These are phyloP conservation scores for Clarias batrachus DNA, from an alignment of 2,113 vertebrate genomes.

Conservation along the genomic window DNA sequence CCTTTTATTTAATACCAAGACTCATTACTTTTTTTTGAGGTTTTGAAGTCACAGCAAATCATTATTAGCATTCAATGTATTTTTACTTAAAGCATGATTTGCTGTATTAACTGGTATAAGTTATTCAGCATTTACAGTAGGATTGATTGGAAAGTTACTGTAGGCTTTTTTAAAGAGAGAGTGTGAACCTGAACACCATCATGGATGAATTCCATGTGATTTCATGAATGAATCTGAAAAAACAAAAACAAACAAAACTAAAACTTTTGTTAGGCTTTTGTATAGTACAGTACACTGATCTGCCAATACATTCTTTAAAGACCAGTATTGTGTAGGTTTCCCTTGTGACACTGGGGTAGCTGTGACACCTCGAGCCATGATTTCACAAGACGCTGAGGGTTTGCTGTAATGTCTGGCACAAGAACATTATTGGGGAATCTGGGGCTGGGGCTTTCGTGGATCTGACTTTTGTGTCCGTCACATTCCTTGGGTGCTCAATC, in stretches of 20 bases:
- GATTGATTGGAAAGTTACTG: neutral
- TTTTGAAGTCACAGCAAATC: neutral
- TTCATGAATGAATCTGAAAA: neutral
- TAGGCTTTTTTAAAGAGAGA: neutral
- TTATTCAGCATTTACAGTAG: neutral
- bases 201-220: neutral
- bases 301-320: too few relatives aligned
- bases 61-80: neutral
- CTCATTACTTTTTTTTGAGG: neutral
- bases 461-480: too few relatives aligned
- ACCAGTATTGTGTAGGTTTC: too few relatives aligned
- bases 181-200: neutral
- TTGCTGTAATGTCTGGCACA: too few relatives aligned
- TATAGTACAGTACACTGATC: neutral
- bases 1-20: neutral
- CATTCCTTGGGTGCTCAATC: too few relatives aligned
- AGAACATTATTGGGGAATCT: too few relatives aligned
- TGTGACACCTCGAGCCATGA: too few relatives aligned
- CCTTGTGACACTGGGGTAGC: too few relatives aligned
- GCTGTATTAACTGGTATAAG: too few relatives aligned
- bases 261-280: neutral
- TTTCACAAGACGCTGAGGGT: too few relatives aligned
- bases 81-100: neutral
- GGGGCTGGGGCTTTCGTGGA: too few relatives aligned
- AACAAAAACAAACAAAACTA: neutral